A percentile compares a stretch with the other conserved stretches of the same genome.
phyloP scores from a whole-genome alignment of 2,113 vertebrate genomes.

The Aplodontia rufa region DNA sequence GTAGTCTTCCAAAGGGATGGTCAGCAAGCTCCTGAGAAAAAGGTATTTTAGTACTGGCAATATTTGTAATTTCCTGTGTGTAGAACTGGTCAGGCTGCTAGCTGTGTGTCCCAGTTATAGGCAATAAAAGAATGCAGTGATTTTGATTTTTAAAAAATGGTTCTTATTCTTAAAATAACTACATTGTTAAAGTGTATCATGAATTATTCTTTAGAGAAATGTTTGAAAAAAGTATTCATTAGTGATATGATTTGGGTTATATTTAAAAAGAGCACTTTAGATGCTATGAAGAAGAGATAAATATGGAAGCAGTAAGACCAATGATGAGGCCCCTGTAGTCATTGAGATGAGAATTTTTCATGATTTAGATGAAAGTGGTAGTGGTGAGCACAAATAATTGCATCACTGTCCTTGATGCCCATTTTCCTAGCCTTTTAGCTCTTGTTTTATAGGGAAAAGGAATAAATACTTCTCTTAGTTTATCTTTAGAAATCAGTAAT shows the following conservation, averaged over 20 bases:
- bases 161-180: neutral
- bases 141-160: neutral
- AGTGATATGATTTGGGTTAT: neutral
- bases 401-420: neutral
- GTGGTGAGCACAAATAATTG: neutral
- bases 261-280: neutral
- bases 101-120: neutral
- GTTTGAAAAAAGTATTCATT: constrained; percentile 20
- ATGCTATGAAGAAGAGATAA: neutral
- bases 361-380: neutral
- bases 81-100: neutral
- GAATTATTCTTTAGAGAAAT: constrained; percentile 31
- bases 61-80: neutral
- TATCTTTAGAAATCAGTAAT: neutral
- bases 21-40: neutral
- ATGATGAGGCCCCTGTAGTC: neutral
- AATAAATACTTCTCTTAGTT: neutral
- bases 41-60: neutral
- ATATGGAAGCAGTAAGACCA: neutral
- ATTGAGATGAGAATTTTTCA: neutral
- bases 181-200: constrained; percentile 1
- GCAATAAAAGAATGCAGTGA: neutral
- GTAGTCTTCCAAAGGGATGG: neutral
- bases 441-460: neutral
- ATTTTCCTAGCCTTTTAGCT: neutral